Evolutionary conservation across 2,888 invertebrate species (phyloP).

Genomic region (Diachrysia chrysitis): DNA sequence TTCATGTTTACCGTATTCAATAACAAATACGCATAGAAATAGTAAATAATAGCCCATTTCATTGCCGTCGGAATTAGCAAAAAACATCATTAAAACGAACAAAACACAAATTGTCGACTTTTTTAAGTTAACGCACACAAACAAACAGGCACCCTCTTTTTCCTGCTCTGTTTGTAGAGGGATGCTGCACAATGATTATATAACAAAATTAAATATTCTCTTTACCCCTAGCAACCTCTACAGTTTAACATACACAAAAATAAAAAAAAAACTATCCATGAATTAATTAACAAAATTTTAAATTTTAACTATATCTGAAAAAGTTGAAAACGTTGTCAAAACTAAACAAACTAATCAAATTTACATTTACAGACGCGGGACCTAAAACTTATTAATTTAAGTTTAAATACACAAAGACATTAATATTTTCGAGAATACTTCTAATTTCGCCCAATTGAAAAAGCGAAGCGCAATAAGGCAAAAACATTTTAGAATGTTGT

Average conservation of each 20-base stretch:
- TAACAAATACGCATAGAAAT: background rate
- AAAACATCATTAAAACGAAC: conserved; percentile 17
- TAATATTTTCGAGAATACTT: conserved; percentile 11
- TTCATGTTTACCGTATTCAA: background rate
- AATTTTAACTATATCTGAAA: too few relatives aligned
- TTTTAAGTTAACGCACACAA: conserved; percentile 56
- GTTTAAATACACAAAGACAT: conserved; percentile 44
- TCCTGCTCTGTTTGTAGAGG: conserved; percentile 55
- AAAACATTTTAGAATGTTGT: conserved; percentile 13
- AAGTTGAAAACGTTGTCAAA: background rate
- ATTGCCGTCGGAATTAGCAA: background rate
- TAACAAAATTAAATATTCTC: conserved; percentile 55
- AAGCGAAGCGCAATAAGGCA: conserved; percentile 24
- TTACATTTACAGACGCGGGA: background rate
- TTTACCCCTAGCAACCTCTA: conserved; percentile 3
- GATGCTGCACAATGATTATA: conserved; percentile 72
- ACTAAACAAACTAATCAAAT: background rate
- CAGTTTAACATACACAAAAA: background rate
- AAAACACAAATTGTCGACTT: conserved; percentile 35
- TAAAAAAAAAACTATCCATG: background rate
- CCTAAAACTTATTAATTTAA: conserved; percentile 34
- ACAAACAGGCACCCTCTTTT: conserved; percentile 59
- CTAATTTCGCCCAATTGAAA: conserved; percentile 42
- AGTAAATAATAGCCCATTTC: background rate
- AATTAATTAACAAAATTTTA: background rate